These are phyloP conservation scores for Odontomachus brunneus DNA, from an alignment of 1,140 invertebrate genomes.

Conservation along the genomic window DNA sequence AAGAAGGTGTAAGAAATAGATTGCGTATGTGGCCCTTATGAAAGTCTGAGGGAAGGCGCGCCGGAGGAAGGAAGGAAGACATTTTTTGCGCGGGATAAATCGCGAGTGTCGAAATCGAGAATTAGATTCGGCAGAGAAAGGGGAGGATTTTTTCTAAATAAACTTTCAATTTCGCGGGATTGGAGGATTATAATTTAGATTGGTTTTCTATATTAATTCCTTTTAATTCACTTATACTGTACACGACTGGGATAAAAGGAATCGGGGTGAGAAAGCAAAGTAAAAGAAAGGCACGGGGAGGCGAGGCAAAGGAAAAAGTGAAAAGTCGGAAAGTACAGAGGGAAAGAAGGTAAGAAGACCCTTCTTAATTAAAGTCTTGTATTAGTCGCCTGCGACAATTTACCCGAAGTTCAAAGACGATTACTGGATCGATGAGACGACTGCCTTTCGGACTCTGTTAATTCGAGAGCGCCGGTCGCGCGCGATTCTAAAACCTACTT, in stretches of 20 bases:
- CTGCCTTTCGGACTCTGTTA: constrained; percentile 27
- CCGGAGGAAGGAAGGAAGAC: not conserved
- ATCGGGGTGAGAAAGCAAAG: not conserved
- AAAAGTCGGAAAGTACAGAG: constrained; percentile 9
- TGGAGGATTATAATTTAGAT: not conserved
- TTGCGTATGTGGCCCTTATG: not conserved
- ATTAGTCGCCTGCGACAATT: constrained; percentile 47
- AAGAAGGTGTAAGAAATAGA: constrained; percentile 14
- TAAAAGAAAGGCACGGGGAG: not conserved
- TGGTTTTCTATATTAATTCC: constrained; percentile 11
- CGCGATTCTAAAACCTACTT: constrained; percentile 41
- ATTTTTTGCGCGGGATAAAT: not conserved
- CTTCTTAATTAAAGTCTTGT: constrained; percentile 52
- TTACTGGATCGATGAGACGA: constrained; percentile 45
- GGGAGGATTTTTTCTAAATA: not conserved
- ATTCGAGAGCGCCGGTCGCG: constrained; percentile 35
- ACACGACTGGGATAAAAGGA: not conserved
- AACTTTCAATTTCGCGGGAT: not conserved
- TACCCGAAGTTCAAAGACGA: constrained; percentile 45
- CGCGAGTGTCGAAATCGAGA: not conserved
- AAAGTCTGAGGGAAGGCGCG: not conserved
- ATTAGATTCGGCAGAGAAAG: not conserved
- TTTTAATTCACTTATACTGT: constrained; percentile 24
- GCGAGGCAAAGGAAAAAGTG: not conserved
- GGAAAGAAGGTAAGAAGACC: not conserved